Evolutionary conservation across 2,888 invertebrate genomes (phyloP), one percentile per base, ranked within the genome.

Genomic region (Mesorhabditis belari): DNA sequence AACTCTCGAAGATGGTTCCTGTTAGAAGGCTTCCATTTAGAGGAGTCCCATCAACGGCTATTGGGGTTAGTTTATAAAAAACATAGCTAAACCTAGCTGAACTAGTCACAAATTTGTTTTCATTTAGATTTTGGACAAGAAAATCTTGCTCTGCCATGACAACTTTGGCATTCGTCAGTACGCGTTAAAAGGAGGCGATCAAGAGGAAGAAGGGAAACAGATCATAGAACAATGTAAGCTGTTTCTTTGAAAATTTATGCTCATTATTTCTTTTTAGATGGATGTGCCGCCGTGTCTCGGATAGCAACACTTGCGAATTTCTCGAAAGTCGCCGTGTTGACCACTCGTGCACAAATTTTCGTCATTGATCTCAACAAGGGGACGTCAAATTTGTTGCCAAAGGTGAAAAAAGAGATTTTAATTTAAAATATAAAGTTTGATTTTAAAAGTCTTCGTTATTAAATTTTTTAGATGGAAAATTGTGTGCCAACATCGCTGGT

Each of bases 271-370:
- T 6, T 59, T 62, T 17, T 57, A 71, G 71, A 24, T 21, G 66
- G 67, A 6, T 69, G 71, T 57, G 71, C 69, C 44, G 29, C 55
- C 26, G 64, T 64, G 4, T 55, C 57, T 9, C 63, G 62, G 54
- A 57, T 69, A 49, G 26, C 17, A 4, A 49, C 57, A 0, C 62
- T 65, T 4, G 28, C 57, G 3, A 51, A 61, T 57, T 63, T 55
- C 52, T 28, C 51, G 1, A 26, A 58, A 12, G 50, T 63, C 4
- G 62, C 57, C 24, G 61, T 69, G 4, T 49, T 71, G 21, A 71
- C 71, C 9, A 63, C 64, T 23, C 55, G 69, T 25, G 58, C 60
- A 2, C 67, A 71, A 50, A 49, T 70, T 3, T 69, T 68, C 60
- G 60, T 58, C 2, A 56, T 71, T n/a, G 63, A 68, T 28, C 27